Evolutionary conservation across 2,113 vertebrate genomes (phyloP).

Genomic region (Pteronura brasiliensis): DNA sequence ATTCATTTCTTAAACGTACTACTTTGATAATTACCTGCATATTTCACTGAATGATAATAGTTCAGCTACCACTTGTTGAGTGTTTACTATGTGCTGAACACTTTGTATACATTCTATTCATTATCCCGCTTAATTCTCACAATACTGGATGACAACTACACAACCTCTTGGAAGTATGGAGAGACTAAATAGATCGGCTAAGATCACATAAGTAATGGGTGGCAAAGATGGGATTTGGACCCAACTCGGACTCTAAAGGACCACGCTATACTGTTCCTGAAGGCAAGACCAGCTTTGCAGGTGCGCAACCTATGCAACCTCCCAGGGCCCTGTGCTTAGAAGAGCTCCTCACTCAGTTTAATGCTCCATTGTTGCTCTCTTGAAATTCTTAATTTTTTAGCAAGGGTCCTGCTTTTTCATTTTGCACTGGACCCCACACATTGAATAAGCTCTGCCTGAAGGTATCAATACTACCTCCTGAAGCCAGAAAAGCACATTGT

Average conservation of each 20-base stretch:
- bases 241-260: not conserved
- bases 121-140: not conserved
- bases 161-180: not conserved
- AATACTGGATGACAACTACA: not conserved
- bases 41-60: not conserved
- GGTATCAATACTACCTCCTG: not conserved
- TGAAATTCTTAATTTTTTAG: conserved; percentile 29
- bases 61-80: not conserved
- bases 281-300: not conserved
- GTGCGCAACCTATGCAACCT: not conserved
- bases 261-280: not conserved
- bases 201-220: not conserved
- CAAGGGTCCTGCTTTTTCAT: not conserved
- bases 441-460: not conserved
- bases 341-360: not conserved
- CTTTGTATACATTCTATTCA: not conserved
- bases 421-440: not conserved
- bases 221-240: not conserved
- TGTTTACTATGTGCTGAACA: not conserved
- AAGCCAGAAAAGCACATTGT: not conserved
- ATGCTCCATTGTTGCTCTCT: not conserved
- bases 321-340: not conserved
- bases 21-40: not conserved
- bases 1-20: conserved; percentile 1
- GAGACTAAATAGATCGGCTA: not conserved